Evolutionary conservation across 2,113 vertebrate species (phyloP), one percentile per base, ranked within the genome.

Genomic region (Ibidorhyncha struthersii): DNA sequence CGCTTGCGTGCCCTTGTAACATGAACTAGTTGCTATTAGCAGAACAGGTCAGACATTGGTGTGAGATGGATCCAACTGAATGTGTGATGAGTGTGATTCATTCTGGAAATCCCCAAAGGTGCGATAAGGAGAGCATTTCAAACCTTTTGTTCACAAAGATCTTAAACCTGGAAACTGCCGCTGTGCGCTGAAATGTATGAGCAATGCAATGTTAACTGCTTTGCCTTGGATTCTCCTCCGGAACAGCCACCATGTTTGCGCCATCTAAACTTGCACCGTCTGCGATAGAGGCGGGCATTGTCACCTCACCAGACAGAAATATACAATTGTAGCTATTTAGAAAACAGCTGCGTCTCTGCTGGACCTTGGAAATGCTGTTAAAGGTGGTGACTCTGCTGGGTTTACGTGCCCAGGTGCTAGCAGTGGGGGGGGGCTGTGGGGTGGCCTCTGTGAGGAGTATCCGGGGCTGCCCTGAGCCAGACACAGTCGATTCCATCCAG

Each of bases 221-320:
- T 70, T 50, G 16, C 61, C 41, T 65, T 36, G 22, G 30, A 10
- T 59, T 38, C 22, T 65, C 5, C 41, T 91, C 13, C 6, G 45
- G 36, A 43, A 17, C 18, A 59, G 22, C 19, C 4, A 4, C 34
- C 4, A 0, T 16, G n/a, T 27, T 84, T 1, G 1, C 0, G 0
- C 26, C n/a, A 14, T 19, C 53, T 36, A 20, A 36, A 5, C 80
- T 89, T 38, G n/a, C 32, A 8, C 23, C 36, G 56, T 16, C 8
- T 65, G 19, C 4, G 4, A 4, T 21, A 40, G 8, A 45, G 53
- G 12, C 17, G n/a, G 59, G 23, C 25, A 6, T 4, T 0, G 1
- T 25, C n/a, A 36, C 45, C 40, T 70, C n/a, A 8, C 27, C 43
- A 30, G 17, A 27, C 9, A 20, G 59, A 20, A 45, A 34, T 27